Base-by-base conservation (phyloP, 2,113 vertebrate species). In the Sebastes schlegelii region DNA sequence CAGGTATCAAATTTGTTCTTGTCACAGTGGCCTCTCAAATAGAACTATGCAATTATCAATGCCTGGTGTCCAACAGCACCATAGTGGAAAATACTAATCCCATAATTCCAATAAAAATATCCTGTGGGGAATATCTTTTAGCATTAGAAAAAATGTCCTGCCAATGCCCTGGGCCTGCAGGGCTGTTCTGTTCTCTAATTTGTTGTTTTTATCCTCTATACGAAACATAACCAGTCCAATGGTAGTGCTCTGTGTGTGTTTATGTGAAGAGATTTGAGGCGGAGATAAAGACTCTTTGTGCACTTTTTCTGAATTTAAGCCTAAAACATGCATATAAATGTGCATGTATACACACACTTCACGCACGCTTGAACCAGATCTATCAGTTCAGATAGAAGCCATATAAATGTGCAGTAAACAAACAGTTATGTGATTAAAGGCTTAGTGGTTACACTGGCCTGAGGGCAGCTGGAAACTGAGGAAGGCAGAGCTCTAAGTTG, bases 341-440 rank as follows among this genome's bases (percentile, higher is more conserved):
- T 1, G 1, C 54, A 54, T 3, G 34, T 2, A 21, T 8, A 64
- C 9, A 55, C n/a, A 57, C n/a, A 74, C 42, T 1, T 2, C 69
- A 48, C 11, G 48, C 8, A 70, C 23, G 26, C 13, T 49, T 77
- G 57, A 71, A 17, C 67, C 8, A 17, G n/a, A 72, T 51, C 67
- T 60, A 52, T 76, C 73, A 68, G 63, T 62, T 84, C 46, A 84
- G 54, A 82, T 82, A 13, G 55, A 48, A 14, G 46, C 26, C 62
- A 64, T 67, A 79, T 82, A 65, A 51, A 79, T 74, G 51, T 69
- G 78, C 12, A 66, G 51, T 77, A 70, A 79, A 85, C 62, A 77
- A 0, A 89, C 46, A 49, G 60, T 72, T 88, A 52, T 62, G 26
- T 80, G 82, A 86, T 78, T 82, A 75, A 83, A 83, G 77, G 69